Evolutionary conservation across 2,888 invertebrate species (phyloP), one percentile per base, ranked within the genome.

Genomic region (Selenia dentaria): DNA sequence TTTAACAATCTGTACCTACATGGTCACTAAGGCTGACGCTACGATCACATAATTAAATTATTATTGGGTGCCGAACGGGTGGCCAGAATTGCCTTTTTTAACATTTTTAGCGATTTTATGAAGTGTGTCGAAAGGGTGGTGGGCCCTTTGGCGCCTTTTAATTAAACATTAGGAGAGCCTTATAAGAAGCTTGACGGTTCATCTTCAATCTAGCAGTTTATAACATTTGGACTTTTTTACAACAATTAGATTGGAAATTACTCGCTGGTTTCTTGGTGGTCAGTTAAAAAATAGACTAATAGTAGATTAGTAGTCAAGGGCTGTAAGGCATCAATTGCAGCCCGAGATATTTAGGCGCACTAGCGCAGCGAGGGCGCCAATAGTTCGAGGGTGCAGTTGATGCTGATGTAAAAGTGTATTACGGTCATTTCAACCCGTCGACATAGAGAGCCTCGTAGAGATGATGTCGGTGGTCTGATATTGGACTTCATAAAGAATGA

Each of bases 101-200:
- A 63, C 52, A 54, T 53, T 68, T 73, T 70, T 57, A 37, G 53
- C 54, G 40, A 64, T 65, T 67, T 67, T 75, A 83, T 75, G 60
- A 67, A 72, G 74, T 82, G 75, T 85, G 78, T 66, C 84, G 73
- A 81, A 83, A 82, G 79, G 73, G 75, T 79, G 69, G 75, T 73
- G 77, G 63, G 54, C 63, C 62, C 70, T 82, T 83, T 82, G 77
- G 81, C 80, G 83, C 83, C 77, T 65, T 36, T 51, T 64, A 73
- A 75, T 74, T 69, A 61, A 67, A 62, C 61, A 64, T 74, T 24
- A 67, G 63, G 51, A 49, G 42, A 57, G 65, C 67, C 75, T 74
- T 68, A 65, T 53, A 51, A 45, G 57, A 68, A n/a, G n/a, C n/a
- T n/a, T n/a, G n/a, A n/a, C n/a, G 68, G 73, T 73, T 57, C 58